Base-by-base conservation (phyloP, 1,140 invertebrate genomes). In the Agrilus planipennis region DNA sequence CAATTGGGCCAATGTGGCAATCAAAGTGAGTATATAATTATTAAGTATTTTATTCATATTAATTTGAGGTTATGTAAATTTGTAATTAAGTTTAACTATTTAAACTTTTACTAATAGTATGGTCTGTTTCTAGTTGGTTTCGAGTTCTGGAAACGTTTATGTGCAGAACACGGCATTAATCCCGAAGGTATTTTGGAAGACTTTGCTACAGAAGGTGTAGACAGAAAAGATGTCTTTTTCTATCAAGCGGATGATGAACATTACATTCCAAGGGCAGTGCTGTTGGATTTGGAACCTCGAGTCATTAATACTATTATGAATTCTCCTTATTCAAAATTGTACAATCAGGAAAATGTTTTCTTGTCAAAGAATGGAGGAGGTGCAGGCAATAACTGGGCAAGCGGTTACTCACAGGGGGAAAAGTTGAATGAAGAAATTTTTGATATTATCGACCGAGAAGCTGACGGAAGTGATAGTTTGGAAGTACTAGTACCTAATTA, bases 241-340 rank as follows among this genome's bases (percentile, higher is more conserved):
- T 98, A 99, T 67, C 93, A 97, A 69, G 89, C 95, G 2, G 95
- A 98, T 67, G 95, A 99, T 71, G 89, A 96, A 54, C 94, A 98
- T 65, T 99, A 98, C 62, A 96, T 99, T 53, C 95, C 95, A 2
- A 68, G 95, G 57, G 86, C 94, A 20, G 91, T 99, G 5, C 67
- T 99, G 4, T 62, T 99, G 14, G 95, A 99, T 72, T 69, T 99
- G 45, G 95, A 99, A 65, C 95, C 95, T 3, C 72, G 95, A 52
- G 96, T 99, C 22, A 97, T 99, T 51, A 89, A 98, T 59, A 82
- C 81, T 4, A 99, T 99, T 39, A 83, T 96, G 77, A 90, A 85
- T 60, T 95, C 93, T 1, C 75, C 83, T 0, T 97, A 97, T 69
- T 83, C 89, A 2, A 95, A 96, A 75, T 65, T 99, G 1, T 98